phyloP scores from a whole-genome alignment of 2,888 invertebrate genomes.

The Melinaea menophilus region DNA sequence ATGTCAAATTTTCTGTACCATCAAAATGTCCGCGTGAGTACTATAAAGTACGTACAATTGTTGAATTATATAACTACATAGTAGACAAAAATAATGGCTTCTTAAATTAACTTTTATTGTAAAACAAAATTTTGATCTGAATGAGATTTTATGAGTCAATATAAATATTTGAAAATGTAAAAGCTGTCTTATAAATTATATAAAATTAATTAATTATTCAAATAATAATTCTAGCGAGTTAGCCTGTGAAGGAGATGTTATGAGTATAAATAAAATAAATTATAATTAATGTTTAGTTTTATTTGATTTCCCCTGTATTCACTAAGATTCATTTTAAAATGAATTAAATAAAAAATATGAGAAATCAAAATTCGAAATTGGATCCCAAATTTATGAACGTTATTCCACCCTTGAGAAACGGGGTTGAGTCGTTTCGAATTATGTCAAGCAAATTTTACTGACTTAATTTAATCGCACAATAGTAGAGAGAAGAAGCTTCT shows the following conservation, averaged over 20 bases:
- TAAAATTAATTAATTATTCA: slow-evolving; percentile 69
- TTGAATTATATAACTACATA: slow-evolving; percentile 23
- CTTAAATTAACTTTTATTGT: slow-evolving; percentile 39
- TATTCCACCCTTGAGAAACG: too few species aligned
- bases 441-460: too few species aligned
- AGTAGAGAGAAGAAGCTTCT: too few species aligned
- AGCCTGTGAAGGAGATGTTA: slow-evolving; percentile 74
- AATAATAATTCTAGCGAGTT: slow-evolving; percentile 74
- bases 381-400: too few species aligned
- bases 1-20: too few species aligned
- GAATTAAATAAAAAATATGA: too few species aligned
- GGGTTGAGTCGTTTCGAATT: too few species aligned
- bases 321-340: not conserved
- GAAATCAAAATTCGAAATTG: too few species aligned
- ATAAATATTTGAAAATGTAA: slow-evolving; percentile 64
- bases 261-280: slow-evolving; percentile 72
- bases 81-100: slow-evolving; percentile 31
- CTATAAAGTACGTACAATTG: slow-evolving; percentile 39
- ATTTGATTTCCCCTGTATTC: slow-evolving; percentile 15
- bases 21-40: slow-evolving; percentile 23
- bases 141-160: slow-evolving; percentile 33
- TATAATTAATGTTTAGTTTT: slow-evolving; percentile 22
- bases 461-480: too few species aligned
- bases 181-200: slow-evolving; percentile 71
- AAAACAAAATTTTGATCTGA: slow-evolving; percentile 57